Evolutionary conservation across 2,888 invertebrate genomes (phyloP).

Genomic region (Pristionchus entomophagus): DNA sequence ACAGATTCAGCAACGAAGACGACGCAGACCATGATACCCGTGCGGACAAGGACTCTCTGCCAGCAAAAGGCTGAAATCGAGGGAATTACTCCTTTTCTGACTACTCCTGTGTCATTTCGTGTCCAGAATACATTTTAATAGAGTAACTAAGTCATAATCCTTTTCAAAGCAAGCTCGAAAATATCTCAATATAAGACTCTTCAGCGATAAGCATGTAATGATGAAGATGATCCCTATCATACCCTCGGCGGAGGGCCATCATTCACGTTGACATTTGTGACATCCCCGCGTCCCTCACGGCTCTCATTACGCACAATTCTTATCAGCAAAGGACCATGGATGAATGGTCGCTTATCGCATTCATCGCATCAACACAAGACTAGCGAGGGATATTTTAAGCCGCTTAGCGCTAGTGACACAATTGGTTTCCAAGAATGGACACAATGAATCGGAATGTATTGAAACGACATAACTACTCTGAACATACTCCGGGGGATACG

Average conservation of each 20-base stretch:
- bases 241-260: neutral
- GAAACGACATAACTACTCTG: neutral
- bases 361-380: slow-evolving; percentile 16
- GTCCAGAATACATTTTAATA: too few relatives aligned
- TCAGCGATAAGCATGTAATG: too few relatives aligned
- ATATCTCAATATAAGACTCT: too few relatives aligned
- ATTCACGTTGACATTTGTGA: neutral
- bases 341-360: slow-evolving; percentile 1
- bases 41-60: slow-evolving; percentile 62
- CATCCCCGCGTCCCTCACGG: neutral
- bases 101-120: too few relatives aligned
- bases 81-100: neutral
- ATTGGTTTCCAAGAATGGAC: slow-evolving; percentile 1
- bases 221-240: neutral
- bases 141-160: too few relatives aligned
- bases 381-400: neutral
- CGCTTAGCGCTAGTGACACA: slow-evolving; percentile 9
- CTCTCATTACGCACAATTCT: slow-evolving; percentile 1
- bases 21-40: slow-evolving; percentile 66
- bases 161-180: neutral
- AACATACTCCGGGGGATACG: neutral
- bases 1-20: slow-evolving; percentile 70
- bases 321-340: neutral
- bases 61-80: slow-evolving; percentile 58
- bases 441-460: neutral